Evolutionary conservation across 2,888 invertebrate genomes (phyloP).

Genomic region (Drosophila tanythrix): DNA sequence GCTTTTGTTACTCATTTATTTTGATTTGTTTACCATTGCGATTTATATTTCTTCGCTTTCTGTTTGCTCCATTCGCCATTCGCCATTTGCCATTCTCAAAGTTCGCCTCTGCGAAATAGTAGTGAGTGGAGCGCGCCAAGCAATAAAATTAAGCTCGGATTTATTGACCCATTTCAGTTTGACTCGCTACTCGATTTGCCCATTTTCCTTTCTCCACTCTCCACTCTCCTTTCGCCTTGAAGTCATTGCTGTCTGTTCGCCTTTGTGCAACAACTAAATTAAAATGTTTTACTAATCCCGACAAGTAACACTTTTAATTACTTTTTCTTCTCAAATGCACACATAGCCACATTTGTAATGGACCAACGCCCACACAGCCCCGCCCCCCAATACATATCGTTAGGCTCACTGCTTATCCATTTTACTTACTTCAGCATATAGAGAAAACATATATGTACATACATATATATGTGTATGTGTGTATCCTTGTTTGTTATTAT

Average conservation of each 20-base stretch:
- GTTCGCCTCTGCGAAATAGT: slow-evolving; percentile 27
- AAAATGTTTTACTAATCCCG: slow-evolving; percentile 78
- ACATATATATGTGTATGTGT: neutral
- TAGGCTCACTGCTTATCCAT: slow-evolving; percentile 20
- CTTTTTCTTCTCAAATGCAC: slow-evolving; percentile 71
- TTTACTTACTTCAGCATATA: neutral
- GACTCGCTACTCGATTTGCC: slow-evolving; percentile 52
- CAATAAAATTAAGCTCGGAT: slow-evolving; percentile 81
- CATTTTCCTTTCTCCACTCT: neutral
- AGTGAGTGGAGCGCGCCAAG: slow-evolving; percentile 60
- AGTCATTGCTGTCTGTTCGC: slow-evolving; percentile 34
- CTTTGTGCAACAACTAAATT: slow-evolving; percentile 77
- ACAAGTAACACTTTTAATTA: slow-evolving; percentile 78
- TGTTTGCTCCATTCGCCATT: slow-evolving; percentile 11
- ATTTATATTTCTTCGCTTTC: slow-evolving; percentile 76
- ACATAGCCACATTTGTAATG: slow-evolving; percentile 37
- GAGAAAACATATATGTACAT: too few species aligned
- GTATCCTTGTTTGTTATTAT: slow-evolving; percentile 2
- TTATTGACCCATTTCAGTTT: slow-evolving; percentile 79
- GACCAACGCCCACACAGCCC: slow-evolving; percentile 12
- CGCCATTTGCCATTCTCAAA: neutral
- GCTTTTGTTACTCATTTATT: slow-evolving; percentile 81
- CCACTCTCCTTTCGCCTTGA: neutral
- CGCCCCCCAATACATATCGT: neutral
- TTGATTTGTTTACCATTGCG: slow-evolving; percentile 81